Evolutionary conservation across 2,113 vertebrate genomes (phyloP).

Genomic region (Hypomesus transpacificus): DNA sequence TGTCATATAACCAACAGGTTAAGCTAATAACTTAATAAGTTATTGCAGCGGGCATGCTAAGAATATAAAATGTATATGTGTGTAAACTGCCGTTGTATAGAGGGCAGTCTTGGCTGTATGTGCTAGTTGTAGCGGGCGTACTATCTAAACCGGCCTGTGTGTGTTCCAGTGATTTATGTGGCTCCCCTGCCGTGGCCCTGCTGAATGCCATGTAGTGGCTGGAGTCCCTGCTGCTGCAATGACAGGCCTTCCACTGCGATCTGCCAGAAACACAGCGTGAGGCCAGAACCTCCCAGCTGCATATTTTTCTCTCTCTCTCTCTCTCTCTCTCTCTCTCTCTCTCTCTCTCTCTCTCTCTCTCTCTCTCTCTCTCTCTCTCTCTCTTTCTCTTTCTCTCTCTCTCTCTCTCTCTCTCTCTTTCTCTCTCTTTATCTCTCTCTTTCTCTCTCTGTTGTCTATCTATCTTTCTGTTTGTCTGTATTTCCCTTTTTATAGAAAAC

Average conservation of each 20-base stretch:
- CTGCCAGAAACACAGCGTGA: constrained; percentile 70
- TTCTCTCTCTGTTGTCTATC: neutral
- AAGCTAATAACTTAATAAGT: neutral
- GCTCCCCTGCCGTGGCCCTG: constrained; percentile 60
- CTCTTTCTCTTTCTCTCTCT: neutral
- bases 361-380: neutral
- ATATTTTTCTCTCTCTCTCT: neutral
- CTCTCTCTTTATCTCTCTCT: neutral
- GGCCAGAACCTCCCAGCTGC: constrained; percentile 64
- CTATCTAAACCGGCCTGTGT: constrained; percentile 34
- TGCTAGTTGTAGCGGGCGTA: neutral
- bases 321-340: neutral
- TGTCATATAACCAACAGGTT: neutral
- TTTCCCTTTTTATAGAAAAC: neutral
- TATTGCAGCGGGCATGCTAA: neutral
- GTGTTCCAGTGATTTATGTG: constrained; percentile 83
- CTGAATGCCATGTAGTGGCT: constrained; percentile 74
- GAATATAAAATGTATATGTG: constrained; percentile 1
- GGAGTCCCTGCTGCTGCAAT: constrained; percentile 74
- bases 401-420: neutral
- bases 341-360: neutral
- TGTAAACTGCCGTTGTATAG: constrained; percentile 31
- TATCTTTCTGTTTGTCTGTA: neutral
- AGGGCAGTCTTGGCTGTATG: constrained; percentile 50
- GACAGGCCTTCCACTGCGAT: constrained; percentile 69